These are phyloP conservation scores for Apotomis capreana DNA, from an alignment of 2,888 invertebrate species.

Conservation along the genomic window DNA sequence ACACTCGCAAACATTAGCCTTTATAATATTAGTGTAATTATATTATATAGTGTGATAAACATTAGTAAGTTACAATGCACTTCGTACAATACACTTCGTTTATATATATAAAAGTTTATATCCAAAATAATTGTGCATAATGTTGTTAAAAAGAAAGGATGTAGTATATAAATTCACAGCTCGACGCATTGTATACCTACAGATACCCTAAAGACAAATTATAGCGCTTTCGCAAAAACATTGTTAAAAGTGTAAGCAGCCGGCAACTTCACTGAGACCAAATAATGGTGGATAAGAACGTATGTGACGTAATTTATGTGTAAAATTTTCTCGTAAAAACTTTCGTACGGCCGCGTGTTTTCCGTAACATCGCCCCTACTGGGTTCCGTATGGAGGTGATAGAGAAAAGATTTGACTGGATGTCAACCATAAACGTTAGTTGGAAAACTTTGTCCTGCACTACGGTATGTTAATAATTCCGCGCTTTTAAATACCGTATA, in stretches of 20 bases:
- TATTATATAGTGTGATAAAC: too few species aligned
- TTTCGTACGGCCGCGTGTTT: constrained; percentile 60
- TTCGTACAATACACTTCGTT: too few species aligned
- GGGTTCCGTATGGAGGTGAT: constrained; percentile 51
- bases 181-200: constrained; percentile 44
- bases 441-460: not conserved
- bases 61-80: too few species aligned
- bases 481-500: too few species aligned
- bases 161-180: constrained; percentile 28
- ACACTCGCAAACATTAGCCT: too few species aligned
- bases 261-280: constrained; percentile 68
- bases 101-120: too few species aligned
- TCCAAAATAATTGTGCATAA: too few species aligned
- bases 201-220: constrained; percentile 62
- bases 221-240: constrained; percentile 65
- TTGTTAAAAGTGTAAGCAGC: constrained; percentile 69
- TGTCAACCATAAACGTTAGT: not conserved
- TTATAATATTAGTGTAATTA: too few species aligned
- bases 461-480: too few species aligned
- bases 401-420: not conserved
- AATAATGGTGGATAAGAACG: constrained; percentile 75
- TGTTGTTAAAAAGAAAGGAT: constrained; percentile 2
- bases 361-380: constrained; percentile 61
- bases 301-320: constrained; percentile 77
- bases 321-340: constrained; percentile 74